These are phyloP conservation scores for Neosilurus mollespiculum DNA, from an alignment of 2,797 vertebrate species.

Conservation along the genomic window DNA sequence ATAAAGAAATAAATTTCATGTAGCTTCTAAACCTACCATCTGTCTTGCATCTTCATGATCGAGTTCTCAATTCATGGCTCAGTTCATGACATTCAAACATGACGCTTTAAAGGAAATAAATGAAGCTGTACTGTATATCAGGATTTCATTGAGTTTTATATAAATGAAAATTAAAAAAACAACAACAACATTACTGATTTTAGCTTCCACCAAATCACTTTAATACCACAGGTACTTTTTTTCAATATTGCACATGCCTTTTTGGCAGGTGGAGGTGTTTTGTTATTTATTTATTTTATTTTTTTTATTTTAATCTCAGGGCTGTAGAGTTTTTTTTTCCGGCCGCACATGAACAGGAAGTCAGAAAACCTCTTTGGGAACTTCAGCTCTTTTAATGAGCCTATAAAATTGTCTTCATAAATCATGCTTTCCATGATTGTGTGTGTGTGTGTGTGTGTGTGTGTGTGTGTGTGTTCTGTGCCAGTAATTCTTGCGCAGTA, in stretches of 20 bases:
- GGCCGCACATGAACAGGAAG: neutral
- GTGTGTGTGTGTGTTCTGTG: neutral
- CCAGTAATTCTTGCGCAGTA: neutral
- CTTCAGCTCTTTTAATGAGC: conserved; percentile 7
- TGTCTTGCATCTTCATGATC: neutral
- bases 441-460: conserved; percentile 1
- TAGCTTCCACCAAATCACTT: neutral
- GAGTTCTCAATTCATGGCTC: neutral
- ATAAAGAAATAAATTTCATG: neutral
- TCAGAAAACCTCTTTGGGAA: neutral
- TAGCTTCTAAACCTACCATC: neutral
- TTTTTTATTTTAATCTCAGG: neutral
- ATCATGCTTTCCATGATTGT: neutral
- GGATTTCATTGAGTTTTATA: neutral
- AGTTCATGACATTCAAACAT: neutral
- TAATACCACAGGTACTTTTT: too few relatives aligned
- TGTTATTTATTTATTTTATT: neutral
- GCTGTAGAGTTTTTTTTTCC: neutral
- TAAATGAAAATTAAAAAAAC: neutral
- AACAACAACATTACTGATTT: neutral
- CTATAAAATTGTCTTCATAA: neutral
- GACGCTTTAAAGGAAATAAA: too few relatives aligned
- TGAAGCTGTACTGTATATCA: too few relatives aligned
- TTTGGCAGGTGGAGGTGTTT: too few relatives aligned
- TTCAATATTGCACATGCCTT: neutral